phyloP scores from a whole-genome alignment of 2,113 vertebrate species.

The Steatornis caripensis region DNA sequence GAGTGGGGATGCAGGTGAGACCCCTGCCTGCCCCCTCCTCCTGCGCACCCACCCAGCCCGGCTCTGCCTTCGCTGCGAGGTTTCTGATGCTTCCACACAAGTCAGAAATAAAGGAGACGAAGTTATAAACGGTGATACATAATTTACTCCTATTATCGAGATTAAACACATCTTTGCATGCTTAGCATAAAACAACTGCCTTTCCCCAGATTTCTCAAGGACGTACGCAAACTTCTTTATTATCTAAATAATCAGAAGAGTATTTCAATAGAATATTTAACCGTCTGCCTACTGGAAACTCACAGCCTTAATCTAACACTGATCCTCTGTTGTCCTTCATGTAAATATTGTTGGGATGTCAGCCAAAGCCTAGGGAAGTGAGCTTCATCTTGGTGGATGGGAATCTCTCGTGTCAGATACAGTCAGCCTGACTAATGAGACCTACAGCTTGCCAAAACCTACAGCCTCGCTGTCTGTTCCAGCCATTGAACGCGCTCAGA shows the following conservation, averaged over 20 bases:
- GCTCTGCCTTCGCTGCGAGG: background rate
- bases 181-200: slow-evolving; percentile 44
- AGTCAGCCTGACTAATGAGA: slow-evolving; percentile 76
- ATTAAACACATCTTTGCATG: slow-evolving; percentile 63
- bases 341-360: slow-evolving; percentile 69
- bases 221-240: slow-evolving; percentile 43
- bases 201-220: slow-evolving; percentile 59
- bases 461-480: slow-evolving; percentile 69
- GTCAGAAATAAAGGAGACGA: background rate
- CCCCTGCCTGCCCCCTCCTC: background rate
- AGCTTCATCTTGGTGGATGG: slow-evolving; percentile 73
- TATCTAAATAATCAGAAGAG: slow-evolving; percentile 48
- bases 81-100: background rate
- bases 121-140: slow-evolving; percentile 51
- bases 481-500: slow-evolving; percentile 68
- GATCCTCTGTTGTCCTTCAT: slow-evolving; percentile 65
- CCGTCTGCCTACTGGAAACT: slow-evolving; percentile 62
- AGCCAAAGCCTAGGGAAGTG: slow-evolving; percentile 72
- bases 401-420: slow-evolving; percentile 76
- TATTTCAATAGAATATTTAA: slow-evolving; percentile 62
- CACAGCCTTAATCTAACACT: slow-evolving; percentile 57
- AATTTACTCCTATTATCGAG: slow-evolving; percentile 66
- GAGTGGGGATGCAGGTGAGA: accelerated
- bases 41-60: accelerated
- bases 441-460: slow-evolving; percentile 72